These are phyloP conservation scores for Tetrapedia diversipes DNA, from an alignment of 2,888 invertebrate genomes.

Conservation along the genomic window DNA sequence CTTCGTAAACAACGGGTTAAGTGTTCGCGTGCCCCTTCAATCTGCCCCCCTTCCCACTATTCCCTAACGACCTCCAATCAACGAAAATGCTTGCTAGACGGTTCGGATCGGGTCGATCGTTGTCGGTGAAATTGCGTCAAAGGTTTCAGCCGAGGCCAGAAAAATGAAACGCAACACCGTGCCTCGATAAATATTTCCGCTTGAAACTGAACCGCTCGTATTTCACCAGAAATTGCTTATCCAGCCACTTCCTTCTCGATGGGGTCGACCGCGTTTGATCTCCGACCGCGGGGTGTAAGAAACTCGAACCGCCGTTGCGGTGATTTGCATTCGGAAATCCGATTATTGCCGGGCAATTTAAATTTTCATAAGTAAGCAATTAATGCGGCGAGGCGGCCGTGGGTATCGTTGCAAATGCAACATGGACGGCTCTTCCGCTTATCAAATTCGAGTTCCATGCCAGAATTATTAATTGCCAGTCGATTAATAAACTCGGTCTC, in stretches of 20 bases:
- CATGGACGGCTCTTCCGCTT: conserved; percentile 1
- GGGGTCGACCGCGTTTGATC: conserved; percentile 37
- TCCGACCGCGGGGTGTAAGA: conserved; percentile 2
- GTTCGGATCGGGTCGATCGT: background rate
- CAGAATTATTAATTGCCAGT: conserved; percentile 33
- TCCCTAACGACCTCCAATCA: no score
- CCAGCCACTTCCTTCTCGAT: background rate
- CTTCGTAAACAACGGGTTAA: conserved; percentile 68
- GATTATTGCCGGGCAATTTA: conserved; percentile 34
- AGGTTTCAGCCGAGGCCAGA: background rate
- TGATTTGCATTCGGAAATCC: conserved; percentile 23
- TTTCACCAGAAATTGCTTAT: conserved; percentile 32
- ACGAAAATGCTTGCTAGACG: background rate
- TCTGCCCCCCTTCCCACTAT: no score
- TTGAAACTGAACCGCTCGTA: conserved; percentile 25
- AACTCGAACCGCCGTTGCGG: conserved; percentile 4
- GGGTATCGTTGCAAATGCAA: no score
- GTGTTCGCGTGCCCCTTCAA: conserved; percentile 40
- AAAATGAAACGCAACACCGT: background rate
- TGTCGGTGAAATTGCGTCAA: background rate
- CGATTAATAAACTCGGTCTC: background rate
- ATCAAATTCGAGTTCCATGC: conserved; percentile 18
- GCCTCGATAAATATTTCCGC: conserved; percentile 8
- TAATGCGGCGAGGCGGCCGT: conserved; percentile 7
- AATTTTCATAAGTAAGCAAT: conserved; percentile 35